phyloP scores from a whole-genome alignment of 1,140 invertebrate species.

The Penaeus chinensis region DNA sequence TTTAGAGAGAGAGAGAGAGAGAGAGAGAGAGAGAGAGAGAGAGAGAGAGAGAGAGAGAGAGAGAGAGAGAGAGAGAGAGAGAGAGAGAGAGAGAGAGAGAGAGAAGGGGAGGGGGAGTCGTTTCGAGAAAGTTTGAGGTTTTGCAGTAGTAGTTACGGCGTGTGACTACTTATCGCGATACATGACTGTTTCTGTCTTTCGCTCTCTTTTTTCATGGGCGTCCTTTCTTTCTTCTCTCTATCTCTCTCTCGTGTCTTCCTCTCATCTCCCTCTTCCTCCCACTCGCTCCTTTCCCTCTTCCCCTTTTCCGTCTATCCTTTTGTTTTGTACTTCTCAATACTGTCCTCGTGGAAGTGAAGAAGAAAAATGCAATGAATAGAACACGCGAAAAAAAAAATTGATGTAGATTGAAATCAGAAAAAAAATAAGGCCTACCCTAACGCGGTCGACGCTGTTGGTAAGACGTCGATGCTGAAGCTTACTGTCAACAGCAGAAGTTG shows the following conservation, averaged over 20 bases:
- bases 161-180: neutral
- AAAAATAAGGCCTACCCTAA: no score
- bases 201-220: slow-evolving; percentile 5
- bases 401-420: no score
- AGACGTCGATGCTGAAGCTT: no score
- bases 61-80: neutral
- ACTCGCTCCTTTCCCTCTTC: neutral
- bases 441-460: no score
- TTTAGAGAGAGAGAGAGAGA: neutral
- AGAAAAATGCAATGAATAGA: no score
- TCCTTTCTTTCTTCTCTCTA: slow-evolving; percentile 19
- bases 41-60: slow-evolving; percentile 15
- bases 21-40: neutral
- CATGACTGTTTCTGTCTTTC: neutral
- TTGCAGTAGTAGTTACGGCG: neutral
- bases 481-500: no score
- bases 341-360: no score
- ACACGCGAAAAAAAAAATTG: no score
- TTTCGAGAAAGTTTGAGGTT: neutral
- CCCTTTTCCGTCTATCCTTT: no score
- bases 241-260: neutral
- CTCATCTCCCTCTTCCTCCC: neutral
- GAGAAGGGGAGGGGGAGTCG: neutral
- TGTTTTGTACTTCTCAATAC: no score
- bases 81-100: neutral